Percentiles rank a stretch among this genome's conserved stretches.
Conservation (phyloP, 2,888 invertebrate species). For the Meghimatium bilineatum region DNA sequence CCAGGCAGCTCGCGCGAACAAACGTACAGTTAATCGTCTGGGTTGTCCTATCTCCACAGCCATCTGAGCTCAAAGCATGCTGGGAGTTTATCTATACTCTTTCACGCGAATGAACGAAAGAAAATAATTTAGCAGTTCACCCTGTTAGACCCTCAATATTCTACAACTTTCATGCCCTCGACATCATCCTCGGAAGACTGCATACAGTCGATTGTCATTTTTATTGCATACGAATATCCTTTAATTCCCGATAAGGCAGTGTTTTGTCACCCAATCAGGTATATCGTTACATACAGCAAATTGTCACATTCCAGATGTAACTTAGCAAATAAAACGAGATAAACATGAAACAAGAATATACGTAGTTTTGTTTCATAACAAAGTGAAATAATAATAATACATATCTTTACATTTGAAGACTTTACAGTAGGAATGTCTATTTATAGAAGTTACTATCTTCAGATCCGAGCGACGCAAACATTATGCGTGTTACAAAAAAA, state of each 20-base stretch:
- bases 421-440: constrained; percentile 36
- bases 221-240: background rate
- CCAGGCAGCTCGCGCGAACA: background rate
- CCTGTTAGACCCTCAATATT: constrained; percentile 25
- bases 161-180: too few species aligned
- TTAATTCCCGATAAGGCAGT: too few species aligned
- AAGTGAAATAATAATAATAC: too few species aligned
- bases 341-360: too few species aligned
- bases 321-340: too few species aligned
- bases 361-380: too few species aligned
- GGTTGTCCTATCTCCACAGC: background rate
- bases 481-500: background rate
- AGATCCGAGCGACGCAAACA: constrained; percentile 32
- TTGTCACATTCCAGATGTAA: too few species aligned
- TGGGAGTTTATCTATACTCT: background rate
- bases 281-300: too few species aligned
- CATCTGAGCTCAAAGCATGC: constrained; percentile 16
- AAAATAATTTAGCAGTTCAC: background rate
- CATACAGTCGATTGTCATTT: constrained; percentile 10
- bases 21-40: background rate
- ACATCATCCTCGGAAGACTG: too few species aligned
- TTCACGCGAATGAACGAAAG: background rate
- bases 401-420: background rate
- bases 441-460: constrained; percentile 41
- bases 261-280: too few species aligned